Evolutionary conservation across 2,888 invertebrate species (phyloP), one percentile per base, ranked within the genome.

Genomic region (Penaeus monodon): DNA sequence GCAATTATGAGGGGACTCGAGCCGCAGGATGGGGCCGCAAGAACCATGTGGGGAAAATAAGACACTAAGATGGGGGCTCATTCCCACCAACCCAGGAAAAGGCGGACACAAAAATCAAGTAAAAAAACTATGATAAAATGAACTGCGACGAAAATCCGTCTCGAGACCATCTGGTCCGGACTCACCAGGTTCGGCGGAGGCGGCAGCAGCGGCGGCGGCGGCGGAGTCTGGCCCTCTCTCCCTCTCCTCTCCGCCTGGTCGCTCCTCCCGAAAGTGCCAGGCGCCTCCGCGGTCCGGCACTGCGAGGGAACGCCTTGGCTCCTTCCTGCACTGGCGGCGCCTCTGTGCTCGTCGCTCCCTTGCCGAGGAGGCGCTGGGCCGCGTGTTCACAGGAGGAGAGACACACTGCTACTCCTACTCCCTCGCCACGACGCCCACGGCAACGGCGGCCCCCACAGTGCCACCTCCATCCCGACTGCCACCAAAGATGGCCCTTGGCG

Each of bases 401-500:
- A 79, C 84, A 84, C 84, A 66, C 77, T 33, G 63, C 57, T 57
- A 83, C 83, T 83, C 38, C 57, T 17, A 57, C 57, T 57, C 57
- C 57, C 57, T 57, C 17, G 29, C 14, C 66, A 66, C 81, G 22
- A 77, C 76, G 77, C 64, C 65, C 77, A 76, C 86, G 77, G 81
- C 81, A 81, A 86, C 86, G 81, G 64, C 81, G 78, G 81, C 81
- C 79, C 68, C 68, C 65, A 81, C 81, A 64, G 86, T 77, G 86
- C 81, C 81, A 81, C 81, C 81, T 77, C 81, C 81, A 77, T 81
- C 86, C 77, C 57, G 77, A 81, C 81, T 68, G 81, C 78, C 85
- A 29, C 29, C 86, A 86, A 86, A 86, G 86, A 86, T 86, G 86
- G 86, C 86, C 77, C 86, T 77, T 68, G 77, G 76, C 81, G 86